Evolutionary conservation across 2,797 vertebrate genomes (phyloP), one percentile per base, ranked within the genome.

Genomic region (Sebastes baramenuke): DNA sequence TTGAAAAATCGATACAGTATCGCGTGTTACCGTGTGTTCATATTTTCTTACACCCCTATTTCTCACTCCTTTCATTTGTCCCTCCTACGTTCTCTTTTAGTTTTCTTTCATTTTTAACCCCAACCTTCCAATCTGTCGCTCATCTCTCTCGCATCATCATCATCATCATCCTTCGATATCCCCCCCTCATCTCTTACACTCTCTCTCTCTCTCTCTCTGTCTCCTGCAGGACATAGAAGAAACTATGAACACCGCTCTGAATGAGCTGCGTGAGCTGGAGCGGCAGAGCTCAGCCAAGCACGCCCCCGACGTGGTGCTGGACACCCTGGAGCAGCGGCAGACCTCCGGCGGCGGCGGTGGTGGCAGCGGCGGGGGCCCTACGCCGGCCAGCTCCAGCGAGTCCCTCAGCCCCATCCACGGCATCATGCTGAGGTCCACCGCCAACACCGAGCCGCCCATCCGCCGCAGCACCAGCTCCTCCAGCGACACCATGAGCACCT

Each of bases 221-320:
- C 70, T 75, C 49, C 80, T 56, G 87, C 92, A 99, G 99, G 99
- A 99, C 94, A 99, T 99, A 49, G 98, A 99, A 84, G 98, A 99
- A 92, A 99, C 98, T 0, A 99, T 99, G 99, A 99, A 99, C 95
- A 98, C 98, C 0, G 99, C 98, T 7, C 94, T 99, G 90, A 99
- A 98, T 0, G 98, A 99, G 94, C 95, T 99, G 56, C 97, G 98
- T 0, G 98, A 99, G 93, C 95, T 99, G 85, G 98, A 99, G 92
- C 94, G 98, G 52, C 99, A 99, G 94, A 99, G 98, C 88, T 97
- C 99, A 0, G 97, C 96, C 1, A 99, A 99, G 86, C 98, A 99
- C 0, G 97, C 99, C 52, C 99, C 99, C 0, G 99, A 99, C 1
- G 97, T 99, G n/a, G 99, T 99, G 90, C 92, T 99, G 95, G 99